These are phyloP conservation scores for Acanthornis magna DNA, from an alignment of 2,797 vertebrate species.

Conservation along the genomic window DNA sequence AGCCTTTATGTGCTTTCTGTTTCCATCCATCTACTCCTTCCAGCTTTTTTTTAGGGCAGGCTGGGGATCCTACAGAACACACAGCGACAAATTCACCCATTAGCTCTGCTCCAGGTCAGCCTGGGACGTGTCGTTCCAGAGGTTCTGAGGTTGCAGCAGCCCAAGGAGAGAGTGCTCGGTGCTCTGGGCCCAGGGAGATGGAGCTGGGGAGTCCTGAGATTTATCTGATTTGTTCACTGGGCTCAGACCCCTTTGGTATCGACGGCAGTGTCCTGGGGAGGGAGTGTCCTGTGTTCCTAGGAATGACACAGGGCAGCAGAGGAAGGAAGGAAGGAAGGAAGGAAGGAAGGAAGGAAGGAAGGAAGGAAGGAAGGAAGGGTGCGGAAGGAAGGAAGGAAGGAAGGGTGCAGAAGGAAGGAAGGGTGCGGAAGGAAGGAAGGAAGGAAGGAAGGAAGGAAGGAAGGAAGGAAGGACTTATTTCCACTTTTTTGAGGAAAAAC, in stretches of 20 bases:
- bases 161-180: neutral
- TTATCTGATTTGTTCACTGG: neutral
- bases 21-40: neutral
- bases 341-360: neutral
- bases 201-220: constrained; percentile 19
- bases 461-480: neutral
- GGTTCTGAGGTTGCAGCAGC: neutral
- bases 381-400: no score
- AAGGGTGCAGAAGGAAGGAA: no score
- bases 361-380: neutral
- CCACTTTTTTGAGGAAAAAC: neutral
- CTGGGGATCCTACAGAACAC: neutral
- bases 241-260: neutral
- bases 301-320: neutral
- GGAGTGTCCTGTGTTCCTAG: constrained; percentile 8
- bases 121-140: neutral
- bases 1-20: neutral
- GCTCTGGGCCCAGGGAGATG: neutral
- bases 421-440: neutral
- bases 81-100: neutral
- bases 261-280: neutral
- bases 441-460: neutral
- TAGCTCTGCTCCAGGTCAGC: neutral
- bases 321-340: neutral
- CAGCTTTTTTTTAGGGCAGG: neutral